Evolutionary conservation across 2,113 vertebrate species (phyloP).

Genomic region (Lepus timidus): DNA sequence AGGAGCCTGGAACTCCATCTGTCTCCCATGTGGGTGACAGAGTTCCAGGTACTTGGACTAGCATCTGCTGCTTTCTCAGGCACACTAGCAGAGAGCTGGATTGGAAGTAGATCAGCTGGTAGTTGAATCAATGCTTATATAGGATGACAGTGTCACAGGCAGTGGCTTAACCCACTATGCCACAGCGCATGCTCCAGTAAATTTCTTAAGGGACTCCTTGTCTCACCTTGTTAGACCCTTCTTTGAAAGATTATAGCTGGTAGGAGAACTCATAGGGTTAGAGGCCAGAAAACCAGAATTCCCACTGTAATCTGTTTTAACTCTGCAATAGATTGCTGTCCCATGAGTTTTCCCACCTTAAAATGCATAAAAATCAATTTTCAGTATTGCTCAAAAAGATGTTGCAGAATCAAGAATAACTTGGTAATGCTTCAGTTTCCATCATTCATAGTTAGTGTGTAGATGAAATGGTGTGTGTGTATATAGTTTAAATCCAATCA

Average conservation of each 20-base stretch:
- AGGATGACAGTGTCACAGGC: no score
- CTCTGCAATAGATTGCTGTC: not conserved
- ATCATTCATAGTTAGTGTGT: not conserved
- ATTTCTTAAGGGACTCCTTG: not conserved
- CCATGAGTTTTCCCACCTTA: constrained; percentile 11
- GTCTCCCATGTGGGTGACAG: no score
- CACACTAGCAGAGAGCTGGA: no score
- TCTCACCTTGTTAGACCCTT: not conserved
- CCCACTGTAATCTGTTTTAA: not conserved
- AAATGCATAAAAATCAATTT: not conserved
- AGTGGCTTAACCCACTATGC: no score
- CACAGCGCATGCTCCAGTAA: no score
- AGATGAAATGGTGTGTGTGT: not conserved
- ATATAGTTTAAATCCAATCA: constrained; percentile 39
- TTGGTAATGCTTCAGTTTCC: not conserved
- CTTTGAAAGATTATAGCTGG: not conserved
- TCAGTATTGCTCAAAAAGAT: not conserved
- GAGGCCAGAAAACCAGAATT: constrained; percentile 1
- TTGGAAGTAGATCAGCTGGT: no score
- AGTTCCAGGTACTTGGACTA: no score
- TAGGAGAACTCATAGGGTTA: not conserved
- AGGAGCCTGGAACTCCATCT: no score
- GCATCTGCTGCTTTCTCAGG: no score
- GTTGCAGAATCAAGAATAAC: not conserved
- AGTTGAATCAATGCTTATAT: no score